Percentiles rank a stretch among this genome's conserved stretches.
These are phyloP conservation scores for Athalia cordata DNA, from an alignment of 2,888 invertebrate genomes.

Conservation along the genomic window DNA sequence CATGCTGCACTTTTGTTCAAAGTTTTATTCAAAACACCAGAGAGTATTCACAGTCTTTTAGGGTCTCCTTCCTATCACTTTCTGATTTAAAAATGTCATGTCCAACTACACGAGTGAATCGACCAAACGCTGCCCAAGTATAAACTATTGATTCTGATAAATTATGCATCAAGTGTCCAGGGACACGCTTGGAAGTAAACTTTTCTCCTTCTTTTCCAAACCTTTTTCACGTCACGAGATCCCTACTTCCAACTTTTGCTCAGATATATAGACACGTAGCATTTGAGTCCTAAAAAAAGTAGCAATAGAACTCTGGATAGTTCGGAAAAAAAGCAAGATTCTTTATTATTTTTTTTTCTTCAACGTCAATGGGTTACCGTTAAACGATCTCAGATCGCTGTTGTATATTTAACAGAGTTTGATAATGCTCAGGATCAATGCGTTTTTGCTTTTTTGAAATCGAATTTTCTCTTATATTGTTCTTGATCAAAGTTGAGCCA, in stretches of 20 bases:
- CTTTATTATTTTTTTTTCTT: too few species aligned
- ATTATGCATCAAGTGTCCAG: conserved; percentile 38
- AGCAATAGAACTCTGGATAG: too few species aligned
- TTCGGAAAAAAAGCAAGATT: too few species aligned
- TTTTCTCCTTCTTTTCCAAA: conserved; percentile 1
- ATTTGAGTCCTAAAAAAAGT: too few species aligned
- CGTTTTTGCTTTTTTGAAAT: too few species aligned
- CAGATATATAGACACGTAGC: too few species aligned
- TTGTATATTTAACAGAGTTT: too few species aligned
- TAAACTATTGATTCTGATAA: conserved; percentile 37
- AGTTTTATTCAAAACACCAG: background rate
- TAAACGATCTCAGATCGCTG: too few species aligned
- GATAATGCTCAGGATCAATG: too few species aligned
- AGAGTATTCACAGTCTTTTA: background rate
- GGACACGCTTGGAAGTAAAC: conserved; percentile 22
- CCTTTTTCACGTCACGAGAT: background rate
- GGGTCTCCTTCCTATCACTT: background rate
- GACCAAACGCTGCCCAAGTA: conserved; percentile 34
- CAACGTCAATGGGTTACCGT: too few species aligned
- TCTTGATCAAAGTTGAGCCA: too few species aligned
- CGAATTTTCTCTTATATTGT: too few species aligned
- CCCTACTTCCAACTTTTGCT: background rate
- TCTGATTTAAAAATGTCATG: conserved; percentile 5
- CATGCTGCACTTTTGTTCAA: background rate
- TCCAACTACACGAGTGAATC: conserved; percentile 18